Evolutionary conservation across 2,888 invertebrate genomes (phyloP).

Genomic region (Drosophila phalerata): DNA sequence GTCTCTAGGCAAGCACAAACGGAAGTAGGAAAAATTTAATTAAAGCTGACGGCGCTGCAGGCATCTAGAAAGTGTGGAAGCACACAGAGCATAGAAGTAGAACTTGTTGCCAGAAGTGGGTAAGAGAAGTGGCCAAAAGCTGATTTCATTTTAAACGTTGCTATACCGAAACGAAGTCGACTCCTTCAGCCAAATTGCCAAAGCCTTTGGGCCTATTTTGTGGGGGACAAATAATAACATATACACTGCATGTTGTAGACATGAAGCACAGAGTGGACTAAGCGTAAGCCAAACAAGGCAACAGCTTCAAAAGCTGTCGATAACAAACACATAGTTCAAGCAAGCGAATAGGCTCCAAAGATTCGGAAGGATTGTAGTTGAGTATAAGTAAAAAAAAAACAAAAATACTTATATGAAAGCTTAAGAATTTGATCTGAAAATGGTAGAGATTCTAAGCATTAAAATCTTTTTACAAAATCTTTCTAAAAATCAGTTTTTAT

Average conservation of each 20-base stretch:
- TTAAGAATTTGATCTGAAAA: neutral
- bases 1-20: slow-evolving; percentile 39
- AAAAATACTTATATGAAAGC: too few relatives aligned
- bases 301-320: neutral
- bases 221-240: slow-evolving; percentile 23
- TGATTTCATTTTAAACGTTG: slow-evolving; percentile 59
- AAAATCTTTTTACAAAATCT: too few relatives aligned
- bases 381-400: neutral
- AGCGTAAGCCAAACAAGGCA: neutral
- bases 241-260: neutral
- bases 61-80: slow-evolving; percentile 43
- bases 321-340: neutral
- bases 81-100: slow-evolving; percentile 20
- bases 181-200: slow-evolving; percentile 20
- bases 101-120: slow-evolving; percentile 36
- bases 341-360: neutral
- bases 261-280: neutral
- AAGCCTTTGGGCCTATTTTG: slow-evolving; percentile 28
- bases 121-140: slow-evolving; percentile 43
- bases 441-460: too few relatives aligned
- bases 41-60: slow-evolving; percentile 69
- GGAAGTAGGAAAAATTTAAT: slow-evolving; percentile 78
- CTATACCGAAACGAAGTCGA: slow-evolving; percentile 15
- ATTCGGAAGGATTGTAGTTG: neutral
- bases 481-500: too few relatives aligned